Evolutionary conservation across 2,888 invertebrate genomes (phyloP), one percentile per base, ranked within the genome.

Genomic region (Coremacera marginata): DNA sequence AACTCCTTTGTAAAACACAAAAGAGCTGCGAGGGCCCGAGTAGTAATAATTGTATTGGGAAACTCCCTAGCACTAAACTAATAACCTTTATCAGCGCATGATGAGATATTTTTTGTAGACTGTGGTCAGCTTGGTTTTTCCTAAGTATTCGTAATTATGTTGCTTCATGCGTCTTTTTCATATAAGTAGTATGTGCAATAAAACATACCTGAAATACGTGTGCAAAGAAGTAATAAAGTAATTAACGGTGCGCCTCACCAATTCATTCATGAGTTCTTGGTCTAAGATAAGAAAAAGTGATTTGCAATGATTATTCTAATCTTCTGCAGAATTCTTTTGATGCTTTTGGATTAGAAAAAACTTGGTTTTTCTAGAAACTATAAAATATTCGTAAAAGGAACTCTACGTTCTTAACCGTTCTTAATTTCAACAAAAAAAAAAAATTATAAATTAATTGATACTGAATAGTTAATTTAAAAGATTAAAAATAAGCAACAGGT

Each of bases 211-310:
- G 44, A 44, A 44, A 51, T 27, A 11, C 16, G 4, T n/a, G 22
- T 55, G 37, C 74, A 67, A 67, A 67, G 16, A 55, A 60, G 37
- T 27, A 65, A 65, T 74, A 67, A 74, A 74, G 37, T 67, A 74
- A 74, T 74, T 74, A 74, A 55, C 74, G 74, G 49, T 67, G 25
- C 14, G 44, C 74, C 74, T 55, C 11, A 44, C 11, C 44, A 49
- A 55, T 49, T 62, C 51, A 63, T 73, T 73, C 72, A 52, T 55
- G 19, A 27, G 19, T 34, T 57, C 25, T 22, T 11, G 4, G 57
- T 7, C 55, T 60, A 25, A 8, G 9, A 2, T 2, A 25, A 25
- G 22, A 60, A 60, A 60, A 25, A 2, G 27, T 34, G 16, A n/a
- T 63, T n/a, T 31, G 11, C 63, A n/a, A 63, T 34, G 31, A n/a